Evolutionary conservation across 1,140 invertebrate genomes (phyloP).

Genomic region (Sesamia nonagrioides): DNA sequence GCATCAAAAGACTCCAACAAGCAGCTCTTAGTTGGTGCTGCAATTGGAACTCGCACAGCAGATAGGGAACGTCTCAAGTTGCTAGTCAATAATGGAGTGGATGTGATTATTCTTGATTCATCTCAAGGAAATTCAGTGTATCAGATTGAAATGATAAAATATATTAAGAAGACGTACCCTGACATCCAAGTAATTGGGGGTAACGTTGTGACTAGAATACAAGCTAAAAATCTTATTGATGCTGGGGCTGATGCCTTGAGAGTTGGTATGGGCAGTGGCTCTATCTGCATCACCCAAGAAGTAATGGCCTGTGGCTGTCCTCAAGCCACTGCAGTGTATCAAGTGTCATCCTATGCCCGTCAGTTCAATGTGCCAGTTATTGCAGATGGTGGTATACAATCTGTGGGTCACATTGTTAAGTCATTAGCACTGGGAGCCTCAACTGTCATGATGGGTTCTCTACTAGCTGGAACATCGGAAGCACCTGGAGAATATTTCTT

Average conservation of each 20-base stretch:
- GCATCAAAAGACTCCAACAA: constrained; percentile 99
- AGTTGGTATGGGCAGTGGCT: constrained; percentile 99
- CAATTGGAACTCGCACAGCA: constrained; percentile 96
- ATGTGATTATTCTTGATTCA: constrained; percentile 98
- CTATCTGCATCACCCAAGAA: constrained; percentile 99
- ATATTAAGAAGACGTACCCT: constrained; percentile 96
- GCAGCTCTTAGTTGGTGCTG: constrained; percentile 98
- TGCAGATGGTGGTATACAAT: constrained; percentile 99
- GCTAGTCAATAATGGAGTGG: constrained; percentile 96
- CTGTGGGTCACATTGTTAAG: constrained; percentile 98
- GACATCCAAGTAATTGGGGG: constrained; percentile 98
- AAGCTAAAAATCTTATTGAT: constrained; percentile 99
- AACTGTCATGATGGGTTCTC: constrained; percentile 99
- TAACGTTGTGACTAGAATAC: constrained; percentile 98
- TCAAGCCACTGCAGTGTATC: constrained; percentile 97
- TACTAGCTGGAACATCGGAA: constrained; percentile 99
- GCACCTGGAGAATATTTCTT: constrained; percentile 99
- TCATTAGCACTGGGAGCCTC: constrained; percentile 97
- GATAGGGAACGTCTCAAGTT: constrained; percentile 94
- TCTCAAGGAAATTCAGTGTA: constrained; percentile 99
- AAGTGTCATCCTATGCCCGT: constrained; percentile 96
- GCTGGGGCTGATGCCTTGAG: constrained; percentile 98
- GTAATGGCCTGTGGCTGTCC: constrained; percentile 99
- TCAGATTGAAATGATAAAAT: constrained; percentile 98
- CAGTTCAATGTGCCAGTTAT: constrained; percentile 97